These are phyloP conservation scores for Leucoraja ocellata DNA, from an alignment of 2,797 vertebrate species.

Conservation along the genomic window DNA sequence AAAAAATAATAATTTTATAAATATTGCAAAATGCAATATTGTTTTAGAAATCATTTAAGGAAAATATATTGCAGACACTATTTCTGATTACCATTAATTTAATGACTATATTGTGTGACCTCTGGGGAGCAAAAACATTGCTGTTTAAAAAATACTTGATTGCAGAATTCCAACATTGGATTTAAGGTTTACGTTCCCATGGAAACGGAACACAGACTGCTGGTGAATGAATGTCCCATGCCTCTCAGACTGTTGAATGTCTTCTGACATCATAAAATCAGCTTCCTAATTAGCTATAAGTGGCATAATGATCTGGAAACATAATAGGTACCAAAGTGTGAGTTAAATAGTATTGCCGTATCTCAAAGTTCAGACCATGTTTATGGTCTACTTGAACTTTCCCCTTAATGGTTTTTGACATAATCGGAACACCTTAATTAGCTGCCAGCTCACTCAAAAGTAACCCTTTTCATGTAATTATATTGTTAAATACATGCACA, in stretches of 20 bases:
- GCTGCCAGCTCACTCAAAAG: not conserved
- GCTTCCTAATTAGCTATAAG: slow-evolving; percentile 12
- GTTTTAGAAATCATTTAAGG: not conserved
- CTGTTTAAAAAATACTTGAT: slow-evolving; percentile 12
- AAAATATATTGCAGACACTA: not conserved
- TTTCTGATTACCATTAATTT: slow-evolving; percentile 4
- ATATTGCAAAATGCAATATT: not conserved
- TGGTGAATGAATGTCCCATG: slow-evolving; percentile 21
- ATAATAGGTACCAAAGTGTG: slow-evolving; percentile 6
- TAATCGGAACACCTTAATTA: slow-evolving; percentile 17
- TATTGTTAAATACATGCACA: not conserved
- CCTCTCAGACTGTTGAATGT: slow-evolving; percentile 29
- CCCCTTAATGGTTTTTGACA: not conserved
- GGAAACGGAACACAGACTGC: slow-evolving; percentile 2
- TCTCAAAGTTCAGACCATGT: slow-evolving; percentile 32
- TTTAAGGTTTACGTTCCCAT: slow-evolving; percentile 21
- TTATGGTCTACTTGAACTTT: slow-evolving; percentile 27
- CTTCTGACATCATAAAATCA: slow-evolving; percentile 36
- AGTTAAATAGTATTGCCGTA: slow-evolving; percentile 15
- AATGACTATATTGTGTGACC: not conserved
- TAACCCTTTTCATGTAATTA: not conserved
- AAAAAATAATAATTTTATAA: no score
- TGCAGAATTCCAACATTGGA: slow-evolving; percentile 22
- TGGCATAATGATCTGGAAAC: slow-evolving; percentile 32
- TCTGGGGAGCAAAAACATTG: slow-evolving; percentile 5